phyloP scores from a whole-genome alignment of 2,888 invertebrate genomes.

The Pyrgus malvae region DNA sequence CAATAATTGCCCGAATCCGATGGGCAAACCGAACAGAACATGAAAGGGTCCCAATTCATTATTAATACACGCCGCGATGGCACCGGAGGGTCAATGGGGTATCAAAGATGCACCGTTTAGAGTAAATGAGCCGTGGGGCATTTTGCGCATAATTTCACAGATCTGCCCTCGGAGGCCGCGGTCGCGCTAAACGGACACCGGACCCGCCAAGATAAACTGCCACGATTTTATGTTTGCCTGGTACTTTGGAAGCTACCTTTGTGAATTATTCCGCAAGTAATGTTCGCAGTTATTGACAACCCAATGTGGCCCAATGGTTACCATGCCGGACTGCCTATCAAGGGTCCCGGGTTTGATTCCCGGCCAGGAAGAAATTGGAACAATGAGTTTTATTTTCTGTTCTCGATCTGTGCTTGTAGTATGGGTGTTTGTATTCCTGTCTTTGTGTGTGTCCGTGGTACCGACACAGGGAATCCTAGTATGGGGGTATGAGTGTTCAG shows the following conservation, averaged over 20 bases:
- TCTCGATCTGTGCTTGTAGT: too few species aligned
- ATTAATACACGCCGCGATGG: conserved; percentile 47
- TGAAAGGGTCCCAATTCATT: conserved; percentile 51
- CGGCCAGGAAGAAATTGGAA: too few species aligned
- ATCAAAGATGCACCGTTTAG: conserved; percentile 64
- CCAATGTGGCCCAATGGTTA: too few species aligned
- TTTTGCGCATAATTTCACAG: conserved; percentile 72
- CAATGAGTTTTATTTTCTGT: too few species aligned
- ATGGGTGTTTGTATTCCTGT: too few species aligned
- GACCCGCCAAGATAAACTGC: conserved; percentile 46
- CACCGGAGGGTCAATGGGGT: conserved; percentile 62
- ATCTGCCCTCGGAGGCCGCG: conserved; percentile 39
- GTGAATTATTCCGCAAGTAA: neutral
- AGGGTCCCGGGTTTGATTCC: too few species aligned
- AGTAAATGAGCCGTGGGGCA: conserved; percentile 72
- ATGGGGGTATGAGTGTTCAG: too few species aligned
- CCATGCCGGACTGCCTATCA: too few species aligned
- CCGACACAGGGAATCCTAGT: too few species aligned
- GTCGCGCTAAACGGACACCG: conserved; percentile 42
- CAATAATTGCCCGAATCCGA: conserved; percentile 17
- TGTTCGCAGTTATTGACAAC: neutral
- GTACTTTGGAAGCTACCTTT: conserved; percentile 15
- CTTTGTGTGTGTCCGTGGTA: too few species aligned
- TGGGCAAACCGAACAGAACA: conserved; percentile 13
- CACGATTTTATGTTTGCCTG: conserved; percentile 47